Evolutionary conservation across 2,113 vertebrate genomes (phyloP), one percentile per base, ranked within the genome.

Genomic region (Centrocercus urophasianus): DNA sequence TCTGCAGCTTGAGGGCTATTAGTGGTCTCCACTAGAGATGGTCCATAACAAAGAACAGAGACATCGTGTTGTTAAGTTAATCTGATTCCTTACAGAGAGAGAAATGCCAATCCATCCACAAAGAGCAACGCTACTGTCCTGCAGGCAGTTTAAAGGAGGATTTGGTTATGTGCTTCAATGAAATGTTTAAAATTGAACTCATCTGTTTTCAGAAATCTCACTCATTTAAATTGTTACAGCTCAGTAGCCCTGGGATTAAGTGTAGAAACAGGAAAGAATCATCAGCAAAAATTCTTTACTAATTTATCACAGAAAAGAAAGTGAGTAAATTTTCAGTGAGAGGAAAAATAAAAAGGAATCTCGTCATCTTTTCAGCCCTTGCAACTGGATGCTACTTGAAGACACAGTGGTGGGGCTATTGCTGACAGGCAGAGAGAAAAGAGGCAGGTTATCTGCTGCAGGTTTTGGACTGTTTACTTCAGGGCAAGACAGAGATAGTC

Each of bases 191-290:
- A 97, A 93, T 94, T 89, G 90, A 93, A 71, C 94, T 97, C 97
- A 97, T 98, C 95, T 91, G 85, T 97, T 97, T 97, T 95, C 86
- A 72, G 84, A 97, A 97, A 96, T 96, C 94, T 96, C 90, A 73
- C n/a, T 97, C 92, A 97, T 97, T 97, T 97, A 96, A 93, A 96
- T 95, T 96, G 96, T 97, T 92, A 96, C 93, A 96, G 92, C 83
- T 97, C 95, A 93, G 80, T 89, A 96, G 85, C 86, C 78, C 65
- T 89, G 95, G 88, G 95, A 97, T 96, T 97, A 96, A 95, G 81
- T 81, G 48, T 52, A 89, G 83, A 80, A 93, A 95, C 96, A 70
- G 57, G 40, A 92, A 93, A 96, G 67, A 32, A 34, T 95, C 74
- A 83, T 97, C 96, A 96, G 93, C 94, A 96, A 93, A 96, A 97